Base-by-base conservation (phyloP, 1,140 invertebrate species). In the Steinernema feltiae region DNA sequence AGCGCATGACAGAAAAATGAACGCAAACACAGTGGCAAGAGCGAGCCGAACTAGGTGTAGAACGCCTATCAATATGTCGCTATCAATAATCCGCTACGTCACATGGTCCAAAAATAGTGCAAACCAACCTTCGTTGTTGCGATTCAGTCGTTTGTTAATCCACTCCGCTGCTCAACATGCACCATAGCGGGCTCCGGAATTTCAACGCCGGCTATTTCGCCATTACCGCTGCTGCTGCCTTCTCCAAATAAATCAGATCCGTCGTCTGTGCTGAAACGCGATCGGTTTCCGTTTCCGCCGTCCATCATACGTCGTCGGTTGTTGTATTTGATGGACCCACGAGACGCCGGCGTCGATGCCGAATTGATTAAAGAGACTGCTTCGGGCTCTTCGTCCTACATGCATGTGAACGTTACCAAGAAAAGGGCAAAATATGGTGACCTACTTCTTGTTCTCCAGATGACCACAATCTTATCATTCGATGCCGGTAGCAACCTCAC, bases 371-470 rank as follows among this genome's bases (percentile, higher is more conserved):
- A 48, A 21, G 75, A 76, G 12, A 74, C 75, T 21, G 75, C 3
- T 48, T 76, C 75, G 21, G 70, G 71, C 24, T 76, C 75, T 41
- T 76, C 72, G 30, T 73, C 72, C 72, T 53, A 24, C 30, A 17
- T 2, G 31, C 1, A 75, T 21, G 7, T 46, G 53, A 63, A 63
- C 7, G 15, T 7, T 3, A 27, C 3, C 2, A 7, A 63, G 24
- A 63, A 63, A 27, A 63, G 7, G 35, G 35, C 18, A 7, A 41
- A 41, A 41, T 41, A 7, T 18, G 35, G 18, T 63, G 53, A 63
- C 53, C 24, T 27, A 63, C 53, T 63, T 63, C 53, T 63, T 63
- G 53, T 27, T 63, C 53, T 17, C 53, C 53, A 63, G 53, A 63
- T 63, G 53, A 63, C 53, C 53, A 63, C 53, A 63, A 21, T 27